Conservation (phyloP, 1,140 invertebrate species). For the Brachionus koreanus region DNA sequence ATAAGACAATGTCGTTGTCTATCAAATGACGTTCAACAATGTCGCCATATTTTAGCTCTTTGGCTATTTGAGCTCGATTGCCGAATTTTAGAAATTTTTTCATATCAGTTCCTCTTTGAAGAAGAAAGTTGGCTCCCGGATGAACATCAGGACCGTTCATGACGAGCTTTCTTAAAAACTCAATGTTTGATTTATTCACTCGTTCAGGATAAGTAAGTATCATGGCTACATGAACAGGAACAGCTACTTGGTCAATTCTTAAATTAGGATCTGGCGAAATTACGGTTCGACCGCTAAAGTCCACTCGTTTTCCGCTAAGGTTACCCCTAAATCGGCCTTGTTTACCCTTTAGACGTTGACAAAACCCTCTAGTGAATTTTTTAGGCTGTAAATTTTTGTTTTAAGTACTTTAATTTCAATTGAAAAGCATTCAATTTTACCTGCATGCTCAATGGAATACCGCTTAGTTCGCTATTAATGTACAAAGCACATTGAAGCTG, state of each 20-base stretch:
- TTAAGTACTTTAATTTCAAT: neutral
- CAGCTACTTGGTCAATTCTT: conserved; percentile 93
- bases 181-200: conserved; percentile 82
- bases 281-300: conserved; percentile 94
- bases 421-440: conserved; percentile 49
- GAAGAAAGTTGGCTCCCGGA: conserved; percentile 85
- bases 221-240: conserved; percentile 90
- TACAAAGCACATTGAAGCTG: conserved; percentile 80
- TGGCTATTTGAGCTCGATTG: conserved; percentile 76
- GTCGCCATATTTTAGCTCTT: conserved; percentile 68
- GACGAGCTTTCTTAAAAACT: conserved; percentile 76
- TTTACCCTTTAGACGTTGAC: conserved; percentile 83
- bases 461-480: conserved; percentile 94
- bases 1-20: conserved; percentile 91
- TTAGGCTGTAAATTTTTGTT: conserved; percentile 64
- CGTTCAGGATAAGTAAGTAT: conserved; percentile 91
- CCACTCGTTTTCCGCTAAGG: conserved; percentile 93
- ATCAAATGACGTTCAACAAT: conserved; percentile 86
- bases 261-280: conserved; percentile 99
- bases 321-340: conserved; percentile 98
- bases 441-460: conserved; percentile 82
- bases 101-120: conserved; percentile 51
- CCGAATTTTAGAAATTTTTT: conserved; percentile 73
- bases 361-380: conserved; percentile 78
- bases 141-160: conserved; percentile 85